Base-by-base conservation (phyloP, 2,888 invertebrate species). In the Drosophila borealis region DNA sequence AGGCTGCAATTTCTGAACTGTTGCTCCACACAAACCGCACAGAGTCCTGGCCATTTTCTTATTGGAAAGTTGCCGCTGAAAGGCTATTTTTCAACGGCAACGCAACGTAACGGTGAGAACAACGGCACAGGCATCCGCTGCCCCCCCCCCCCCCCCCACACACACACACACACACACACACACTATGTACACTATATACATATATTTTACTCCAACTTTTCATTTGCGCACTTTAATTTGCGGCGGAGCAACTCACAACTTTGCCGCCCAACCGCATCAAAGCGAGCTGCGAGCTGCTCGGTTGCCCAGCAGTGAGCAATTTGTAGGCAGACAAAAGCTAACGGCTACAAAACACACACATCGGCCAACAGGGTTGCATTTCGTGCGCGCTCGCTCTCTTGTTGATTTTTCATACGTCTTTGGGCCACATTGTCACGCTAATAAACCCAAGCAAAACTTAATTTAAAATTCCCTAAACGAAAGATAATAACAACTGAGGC, bases 221-320 rank as follows among this genome's bases (percentile, higher is more conserved):
- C 76, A 83, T 83, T 82, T 83, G 81, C 78, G 81, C 82, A 87
- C 87, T 83, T 87, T 83, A 83, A 83, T 87, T 84, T 83, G 82
- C 87, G 82, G 87, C 67, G 59, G 41, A 50, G 67, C 53, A 78
- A 69, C 77, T 81, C 50, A 55, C 78, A 75, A 68, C 64, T 62
- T 67, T 64, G 55, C 62, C 62, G 44, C 46, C 67, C 65, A 57
- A 79, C 78, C 78, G 80, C 80, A 78, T 79, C 78, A 78, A 78
- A 78, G 76, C 59, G 45, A 53, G 49, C 57, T 17, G 39, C 37
- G 45, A 21, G 5, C 21, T 10, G 42, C 39, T 39, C 10, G 10
- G 29, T 50, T n/a, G 9, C 45, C 21, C 9, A 25, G 64, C 54
- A 34, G 50, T 17, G 41, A 60, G 71, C 69, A 77, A 59, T 71